These are phyloP conservation scores for Watsonalla cultraria DNA, from an alignment of 2,888 invertebrate genomes.

Conservation along the genomic window DNA sequence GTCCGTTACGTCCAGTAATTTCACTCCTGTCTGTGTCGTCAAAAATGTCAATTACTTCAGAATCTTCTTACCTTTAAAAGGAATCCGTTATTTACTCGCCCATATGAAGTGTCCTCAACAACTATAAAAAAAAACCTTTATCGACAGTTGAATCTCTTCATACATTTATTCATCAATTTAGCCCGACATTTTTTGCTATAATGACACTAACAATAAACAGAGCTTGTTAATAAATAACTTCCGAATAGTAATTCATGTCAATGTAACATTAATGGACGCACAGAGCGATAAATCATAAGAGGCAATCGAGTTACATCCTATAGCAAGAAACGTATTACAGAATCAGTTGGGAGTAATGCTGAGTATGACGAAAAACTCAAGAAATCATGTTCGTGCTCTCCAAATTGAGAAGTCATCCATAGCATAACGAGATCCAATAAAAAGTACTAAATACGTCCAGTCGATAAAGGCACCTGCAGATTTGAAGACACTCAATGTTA, in stretches of 20 bases:
- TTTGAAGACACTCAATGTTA: neutral
- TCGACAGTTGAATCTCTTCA: neutral
- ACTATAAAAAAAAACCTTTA: too few species aligned
- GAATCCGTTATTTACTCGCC: too few species aligned
- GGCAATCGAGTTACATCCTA: neutral
- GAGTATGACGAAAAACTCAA: neutral
- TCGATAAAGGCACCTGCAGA: slow-evolving; percentile 1
- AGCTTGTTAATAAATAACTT: neutral
- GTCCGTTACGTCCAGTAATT: too few species aligned
- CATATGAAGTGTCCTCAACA: too few species aligned
- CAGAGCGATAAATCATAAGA: slow-evolving; percentile 1
- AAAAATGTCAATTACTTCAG: too few species aligned
- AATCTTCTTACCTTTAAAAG: too few species aligned
- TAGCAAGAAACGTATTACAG: slow-evolving; percentile 1
- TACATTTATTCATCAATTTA: neutral
- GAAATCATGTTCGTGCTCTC: slow-evolving; percentile 2
- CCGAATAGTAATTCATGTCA: neutral
- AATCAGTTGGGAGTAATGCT: neutral
- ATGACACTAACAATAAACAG: neutral
- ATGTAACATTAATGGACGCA: neutral
- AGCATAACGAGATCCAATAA: slow-evolving; percentile 7
- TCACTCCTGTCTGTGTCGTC: too few species aligned
- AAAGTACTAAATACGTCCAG: slow-evolving; percentile 5
- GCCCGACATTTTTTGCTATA: neutral
- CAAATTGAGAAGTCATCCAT: slow-evolving; percentile 9